Evolutionary conservation across 2,888 invertebrate genomes (phyloP), one percentile per base, ranked within the genome.

Genomic region (Isotomurus palustris): DNA sequence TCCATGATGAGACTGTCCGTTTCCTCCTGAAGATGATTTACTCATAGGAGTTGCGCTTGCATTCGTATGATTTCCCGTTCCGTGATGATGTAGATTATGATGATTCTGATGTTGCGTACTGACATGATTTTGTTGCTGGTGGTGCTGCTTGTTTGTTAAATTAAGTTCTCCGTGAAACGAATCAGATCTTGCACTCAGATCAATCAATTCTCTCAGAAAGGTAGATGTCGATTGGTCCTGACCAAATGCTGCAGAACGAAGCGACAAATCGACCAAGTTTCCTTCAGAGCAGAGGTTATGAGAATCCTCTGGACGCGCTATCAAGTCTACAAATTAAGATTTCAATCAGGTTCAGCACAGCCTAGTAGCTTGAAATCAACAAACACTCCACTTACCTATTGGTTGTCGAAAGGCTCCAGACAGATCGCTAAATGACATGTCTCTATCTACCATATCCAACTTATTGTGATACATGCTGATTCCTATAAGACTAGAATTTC

Each of bases 401-500:
- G 68, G 68, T 36, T 68, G 68, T 27, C 68, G 40, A 45, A 65
- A 68, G 8, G 68, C 66, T 25, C 68, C 68, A n/a, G 64, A 62
- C 24, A 66, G 59, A 32, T 68, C 67, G 55, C 64, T 62, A 28
- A 62, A 27, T 8, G 53, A 44, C 8, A 69, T 36, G 40, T 69
- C 69, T 6, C 66, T 28, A 44, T 68, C 68, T 0, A 61, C 59
- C 45, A 68, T 38, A 32, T 68, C 68, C 21, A 56, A 49, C 58
- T 65, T 64, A 47, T 68, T 66, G 27, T 62, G 62, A 2, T 54
- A 53, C 2, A 62, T 51, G 22, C 53, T 58, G n/a, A 58, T n/a
- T 10, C 51, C 50, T 14, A 17, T 58, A 36, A 36, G 41, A 1
- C 49, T 24, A n/a, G 17, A 45, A 40, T 25, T 52, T 17, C 40